These are phyloP conservation scores for Temnothorax rugatulus DNA, from an alignment of 2,888 invertebrate genomes.

Conservation along the genomic window DNA sequence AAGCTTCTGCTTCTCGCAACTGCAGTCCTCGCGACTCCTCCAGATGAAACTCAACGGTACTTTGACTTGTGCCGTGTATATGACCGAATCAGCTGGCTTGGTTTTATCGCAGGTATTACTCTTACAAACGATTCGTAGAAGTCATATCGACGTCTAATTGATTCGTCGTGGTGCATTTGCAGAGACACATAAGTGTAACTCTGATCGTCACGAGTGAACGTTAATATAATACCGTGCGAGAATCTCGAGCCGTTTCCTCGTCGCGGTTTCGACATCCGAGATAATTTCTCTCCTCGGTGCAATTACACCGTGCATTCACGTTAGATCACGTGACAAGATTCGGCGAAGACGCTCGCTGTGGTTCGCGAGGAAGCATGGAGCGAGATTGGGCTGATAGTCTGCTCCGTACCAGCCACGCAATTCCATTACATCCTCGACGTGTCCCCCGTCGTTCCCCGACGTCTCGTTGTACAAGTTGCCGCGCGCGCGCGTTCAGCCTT, in stretches of 20 bases:
- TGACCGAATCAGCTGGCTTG: conserved; percentile 23
- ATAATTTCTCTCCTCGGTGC: conserved; percentile 39
- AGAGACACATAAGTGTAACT: conserved; percentile 12
- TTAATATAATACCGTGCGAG: conserved; percentile 14
- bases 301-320: conserved; percentile 61
- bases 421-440: conserved; percentile 67
- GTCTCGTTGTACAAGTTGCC: conserved; percentile 64
- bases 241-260: neutral
- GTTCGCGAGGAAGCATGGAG: conserved; percentile 44
- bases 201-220: neutral
- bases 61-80: conserved; percentile 36
- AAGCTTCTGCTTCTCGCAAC: conserved; percentile 36
- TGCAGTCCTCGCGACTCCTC: neutral
- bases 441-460: conserved; percentile 39
- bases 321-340: conserved; percentile 55
- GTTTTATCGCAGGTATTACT: conserved; percentile 28
- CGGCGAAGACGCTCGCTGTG: conserved; percentile 49
- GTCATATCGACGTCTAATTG: conserved; percentile 29
- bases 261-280: conserved; percentile 35
- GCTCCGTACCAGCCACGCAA: conserved; percentile 49
- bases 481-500: conserved; percentile 21
- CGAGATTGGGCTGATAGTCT: conserved; percentile 63
- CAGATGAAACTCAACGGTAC: conserved; percentile 40
- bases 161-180: conserved; percentile 19
- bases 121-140: conserved; percentile 8